A percentile compares a stretch with the other conserved stretches of the same genome.
Evolutionary conservation across 2,888 invertebrate genomes (phyloP).

Genomic region (Luperina nickerlii): DNA sequence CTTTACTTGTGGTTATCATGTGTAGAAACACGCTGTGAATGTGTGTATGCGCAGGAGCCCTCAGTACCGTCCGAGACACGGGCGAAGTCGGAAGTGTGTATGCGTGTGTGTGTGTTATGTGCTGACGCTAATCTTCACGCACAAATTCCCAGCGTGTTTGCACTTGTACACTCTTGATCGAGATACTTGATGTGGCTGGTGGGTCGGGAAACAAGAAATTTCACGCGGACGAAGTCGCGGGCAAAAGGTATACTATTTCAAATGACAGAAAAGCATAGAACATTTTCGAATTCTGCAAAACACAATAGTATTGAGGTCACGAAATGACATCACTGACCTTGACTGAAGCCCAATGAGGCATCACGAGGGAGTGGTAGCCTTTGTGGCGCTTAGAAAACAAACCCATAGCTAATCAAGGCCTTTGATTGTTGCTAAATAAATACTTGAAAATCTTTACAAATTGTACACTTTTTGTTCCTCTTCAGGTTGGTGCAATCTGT

Average conservation of each 20-base stretch:
- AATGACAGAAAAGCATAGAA: slow-evolving; percentile 7
- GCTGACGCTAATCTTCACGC: too few relatives aligned
- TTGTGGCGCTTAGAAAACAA: slow-evolving; percentile 56
- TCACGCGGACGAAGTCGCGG: background rate
- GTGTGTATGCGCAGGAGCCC: too few relatives aligned
- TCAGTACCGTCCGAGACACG: too few relatives aligned
- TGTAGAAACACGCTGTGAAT: too few relatives aligned
- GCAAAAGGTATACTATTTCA: background rate
- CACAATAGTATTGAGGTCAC: slow-evolving; percentile 43
- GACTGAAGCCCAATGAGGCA: slow-evolving; percentile 51
- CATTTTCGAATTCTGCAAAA: slow-evolving; percentile 46
- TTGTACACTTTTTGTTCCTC: slow-evolving; percentile 10
- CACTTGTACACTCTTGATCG: too few relatives aligned
- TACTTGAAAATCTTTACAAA: slow-evolving; percentile 44
- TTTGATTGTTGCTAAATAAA: slow-evolving; percentile 49
- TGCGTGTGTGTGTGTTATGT: too few relatives aligned
- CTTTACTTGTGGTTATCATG: too few relatives aligned
- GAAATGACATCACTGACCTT: slow-evolving; percentile 64
- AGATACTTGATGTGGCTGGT: background rate
- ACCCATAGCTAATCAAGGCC: slow-evolving; percentile 47
- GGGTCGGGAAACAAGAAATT: too few relatives aligned
- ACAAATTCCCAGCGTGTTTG: too few relatives aligned
- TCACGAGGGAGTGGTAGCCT: slow-evolving; percentile 48
- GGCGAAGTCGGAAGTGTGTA: too few relatives aligned
- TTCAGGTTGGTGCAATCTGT: slow-evolving; percentile 3